A percentile compares a stretch with the other conserved stretches of the same genome.
Evolutionary conservation across 2,113 vertebrate species (phyloP).

Genomic region (Corynorhinus townsendii): DNA sequence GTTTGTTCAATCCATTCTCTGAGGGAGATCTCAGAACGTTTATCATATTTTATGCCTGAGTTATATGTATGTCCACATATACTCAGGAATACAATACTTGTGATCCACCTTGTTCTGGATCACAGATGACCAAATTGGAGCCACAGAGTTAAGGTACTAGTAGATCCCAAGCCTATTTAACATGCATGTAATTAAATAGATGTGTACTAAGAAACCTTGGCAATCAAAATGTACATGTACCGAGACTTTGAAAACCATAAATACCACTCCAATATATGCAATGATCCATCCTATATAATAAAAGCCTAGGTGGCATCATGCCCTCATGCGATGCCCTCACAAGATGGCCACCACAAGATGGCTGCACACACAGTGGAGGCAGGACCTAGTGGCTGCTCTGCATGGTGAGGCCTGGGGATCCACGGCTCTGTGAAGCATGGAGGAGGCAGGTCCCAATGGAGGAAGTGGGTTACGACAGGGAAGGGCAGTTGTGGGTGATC

Average conservation of each 20-base stretch:
- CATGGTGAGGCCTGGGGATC: no score
- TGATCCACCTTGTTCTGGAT: neutral
- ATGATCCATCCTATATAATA: neutral
- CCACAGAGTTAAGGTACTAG: neutral
- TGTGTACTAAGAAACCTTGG: neutral
- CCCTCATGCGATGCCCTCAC: no score
- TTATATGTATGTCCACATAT: neutral
- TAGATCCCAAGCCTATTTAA: neutral
- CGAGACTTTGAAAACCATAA: neutral
- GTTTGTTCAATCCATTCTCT: neutral
- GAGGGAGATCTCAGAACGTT: neutral
- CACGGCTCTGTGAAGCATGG: no score
- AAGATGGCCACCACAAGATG: no score
- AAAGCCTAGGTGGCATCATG: neutral
- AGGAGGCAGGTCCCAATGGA: no score
- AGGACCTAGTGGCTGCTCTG: no score
- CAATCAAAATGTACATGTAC: neutral
- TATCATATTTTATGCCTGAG: neutral
- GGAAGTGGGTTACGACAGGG: no score
- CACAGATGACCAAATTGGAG: neutral
- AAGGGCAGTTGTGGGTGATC: no score
- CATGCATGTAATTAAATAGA: neutral
- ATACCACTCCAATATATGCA: neutral
- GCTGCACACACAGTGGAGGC: no score
- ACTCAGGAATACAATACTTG: neutral